Percentiles rank a stretch among this genome's conserved stretches.
Conservation (phyloP, 2,797 vertebrate species). For the Brachyrhaphis roseni region DNA sequence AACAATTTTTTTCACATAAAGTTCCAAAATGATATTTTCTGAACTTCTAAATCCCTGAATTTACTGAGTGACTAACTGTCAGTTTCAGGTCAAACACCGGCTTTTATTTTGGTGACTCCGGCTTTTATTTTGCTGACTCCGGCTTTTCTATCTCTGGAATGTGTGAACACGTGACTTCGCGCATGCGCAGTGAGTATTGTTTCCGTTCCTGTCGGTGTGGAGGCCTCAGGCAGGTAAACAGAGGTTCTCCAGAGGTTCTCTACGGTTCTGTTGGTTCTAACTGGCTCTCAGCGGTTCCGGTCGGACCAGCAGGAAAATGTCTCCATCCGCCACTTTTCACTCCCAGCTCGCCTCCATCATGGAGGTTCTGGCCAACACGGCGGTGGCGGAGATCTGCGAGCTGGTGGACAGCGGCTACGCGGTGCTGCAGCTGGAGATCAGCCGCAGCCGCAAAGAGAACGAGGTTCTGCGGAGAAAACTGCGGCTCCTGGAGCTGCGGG, state of each 20-base stretch:
- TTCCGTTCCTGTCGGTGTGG: not conserved
- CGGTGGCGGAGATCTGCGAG: constrained; percentile 82
- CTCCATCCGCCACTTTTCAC: constrained; percentile 73
- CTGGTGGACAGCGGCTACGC: constrained; percentile 79
- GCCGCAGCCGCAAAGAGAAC: constrained; percentile 79
- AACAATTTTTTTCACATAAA: not conserved
- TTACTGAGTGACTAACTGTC: not conserved
- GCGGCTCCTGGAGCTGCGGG: constrained; percentile 75
- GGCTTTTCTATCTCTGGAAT: not conserved
- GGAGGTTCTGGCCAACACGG: constrained; percentile 81
- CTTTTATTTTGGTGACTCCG: not conserved
- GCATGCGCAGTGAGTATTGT: constrained; percentile 16
- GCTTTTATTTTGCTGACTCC: not conserved
- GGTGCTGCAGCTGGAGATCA: constrained; percentile 76
- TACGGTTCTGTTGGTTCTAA: not conserved
- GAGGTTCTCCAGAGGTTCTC: not conserved
- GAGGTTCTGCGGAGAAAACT: constrained; percentile 76
- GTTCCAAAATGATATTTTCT: not conserved
- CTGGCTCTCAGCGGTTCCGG: fast-evolving
- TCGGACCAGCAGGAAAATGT: constrained; percentile 50
- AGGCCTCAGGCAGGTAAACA: not conserved
- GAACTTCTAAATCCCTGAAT: not conserved
- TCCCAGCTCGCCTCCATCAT: constrained; percentile 80
- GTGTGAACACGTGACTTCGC: not conserved
- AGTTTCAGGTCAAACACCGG: not conserved